Evolutionary conservation across 1,140 invertebrate species (phyloP), one percentile per base, ranked within the genome.

Genomic region (Drosophila tani): DNA sequence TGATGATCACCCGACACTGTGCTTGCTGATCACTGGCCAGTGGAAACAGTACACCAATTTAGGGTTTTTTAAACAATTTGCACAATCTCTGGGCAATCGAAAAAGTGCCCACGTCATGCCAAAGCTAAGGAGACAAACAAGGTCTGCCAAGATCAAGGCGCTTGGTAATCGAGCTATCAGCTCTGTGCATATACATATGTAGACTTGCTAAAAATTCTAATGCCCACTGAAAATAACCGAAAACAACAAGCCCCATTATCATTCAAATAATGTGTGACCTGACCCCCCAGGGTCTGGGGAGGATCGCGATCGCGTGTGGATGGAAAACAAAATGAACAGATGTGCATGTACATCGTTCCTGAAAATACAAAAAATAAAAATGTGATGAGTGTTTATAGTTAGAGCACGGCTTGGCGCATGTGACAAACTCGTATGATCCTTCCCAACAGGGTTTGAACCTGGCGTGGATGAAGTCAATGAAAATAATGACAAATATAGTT

Each of bases 61-160:
- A 69, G 32, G 21, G 45, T 15, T 8, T 65, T 67, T 73, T 24
- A 14, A 71, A 43, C 62, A 45, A 63, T 47, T 35, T 45, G 21
- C 15, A 53, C n/a, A 53, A 32, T 58, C 53, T 53, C 32, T 53
- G 40, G 40, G 40, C 35, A 59, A 59, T 27, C 29, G 5, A 40
- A 68, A 81, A 63, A 63, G 64, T 75, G 57, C 70, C 55, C 66
- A 75, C 82, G 69, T 81, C 69, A 88, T 81, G 81, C 35, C 65
- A 79, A 64, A 79, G 78, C 49, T 38, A 71, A 75, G 78, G 77
- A 79, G 76, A 70, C 57, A 84, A 88, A 81, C 81, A 83, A 90
- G 84, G 84, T 88, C 81, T 57, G 17, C n/a, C 69, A 88, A 88
- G 84, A 90, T 88, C 84, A 88, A 88, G 84, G 84, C 73, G 63